Base-by-base conservation (phyloP, 2,113 vertebrate genomes). In the Lucifuga dentata region DNA sequence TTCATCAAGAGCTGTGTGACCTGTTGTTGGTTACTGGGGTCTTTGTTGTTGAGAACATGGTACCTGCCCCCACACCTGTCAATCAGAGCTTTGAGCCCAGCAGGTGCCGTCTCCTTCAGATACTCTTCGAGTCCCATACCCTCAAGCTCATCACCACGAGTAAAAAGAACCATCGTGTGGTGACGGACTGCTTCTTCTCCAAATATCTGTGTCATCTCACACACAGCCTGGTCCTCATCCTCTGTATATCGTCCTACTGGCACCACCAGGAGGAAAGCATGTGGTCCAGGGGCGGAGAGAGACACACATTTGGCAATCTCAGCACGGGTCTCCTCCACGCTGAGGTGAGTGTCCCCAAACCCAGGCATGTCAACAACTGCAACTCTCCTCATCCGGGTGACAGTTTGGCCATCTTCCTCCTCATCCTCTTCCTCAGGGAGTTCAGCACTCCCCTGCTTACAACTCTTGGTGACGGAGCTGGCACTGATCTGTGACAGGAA, bases 161-260 rank as follows among this genome's bases (percentile, higher is more conserved):
- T 93, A 73, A 94, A 94, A 16, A 94, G 73, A 15, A 93, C 75
- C 39, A 94, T 10, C 0, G 91, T 93, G 84, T 94, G 90, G 21
- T 51, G 55, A 59, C 40, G 44, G 10, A 93, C 17, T 7, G 90
- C 92, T 1, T 66, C 79, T 19, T 90, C 84, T 8, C 91, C 90
- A 48, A 94, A 94, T 48, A 93, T 74, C 15, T 40, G 50, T 5
- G 45, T 21, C 80, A 93, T 40, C 66, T 89, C 70, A 6, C n/a
- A 17, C 11, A 80, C 87, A 2, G 81, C 87, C 57, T 66, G 78
- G 41, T 73, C 73, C 50, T 92, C 89, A 1, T 71, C 32, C 5
- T 88, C 86, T 6, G 92, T 93, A 41, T 89, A 94, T 33, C 91
- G 87, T 5, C 92, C 92, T 5, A 94, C n/a, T 2, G 89, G 91